These are phyloP conservation scores for Anguilla rostrata DNA, from an alignment of 2,113 vertebrate species.

Conservation along the genomic window DNA sequence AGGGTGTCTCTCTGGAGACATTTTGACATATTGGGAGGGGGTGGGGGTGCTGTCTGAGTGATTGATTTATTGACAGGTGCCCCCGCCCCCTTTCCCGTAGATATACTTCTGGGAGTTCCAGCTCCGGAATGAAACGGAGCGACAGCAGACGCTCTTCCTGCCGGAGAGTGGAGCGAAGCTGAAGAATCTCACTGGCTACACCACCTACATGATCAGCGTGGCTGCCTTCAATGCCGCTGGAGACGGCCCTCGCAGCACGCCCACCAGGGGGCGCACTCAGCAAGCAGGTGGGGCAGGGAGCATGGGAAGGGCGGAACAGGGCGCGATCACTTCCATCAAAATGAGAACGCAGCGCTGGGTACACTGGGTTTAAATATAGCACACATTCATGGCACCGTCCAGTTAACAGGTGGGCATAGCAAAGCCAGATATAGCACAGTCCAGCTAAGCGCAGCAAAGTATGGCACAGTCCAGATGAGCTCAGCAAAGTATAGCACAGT, in stretches of 20 bases:
- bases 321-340: not conserved
- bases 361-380: not conserved
- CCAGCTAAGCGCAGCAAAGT: not conserved
- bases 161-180: constrained; percentile 86
- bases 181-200: constrained; percentile 94
- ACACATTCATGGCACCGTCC: not conserved
- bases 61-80: not conserved
- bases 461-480: not conserved
- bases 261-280: constrained; percentile 84
- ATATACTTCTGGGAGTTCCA: constrained; percentile 94
- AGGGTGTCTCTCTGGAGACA: not conserved
- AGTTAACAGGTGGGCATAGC: not conserved
- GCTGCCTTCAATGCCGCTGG: constrained; percentile 92
- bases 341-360: not conserved
- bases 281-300: constrained; percentile 82
- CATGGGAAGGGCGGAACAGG: not conserved
- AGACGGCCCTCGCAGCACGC: constrained; percentile 82
- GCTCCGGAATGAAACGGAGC: constrained; percentile 78
- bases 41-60: not conserved
- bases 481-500: too few species aligned
- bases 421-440: not conserved
- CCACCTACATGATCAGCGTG: constrained; percentile 89
- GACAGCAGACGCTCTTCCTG: constrained; percentile 87
- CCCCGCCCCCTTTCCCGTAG: constrained; percentile 54
- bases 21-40: not conserved